These are phyloP conservation scores for Platynereis dumerilii DNA, from an alignment of 2,888 invertebrate species.

Conservation along the genomic window DNA sequence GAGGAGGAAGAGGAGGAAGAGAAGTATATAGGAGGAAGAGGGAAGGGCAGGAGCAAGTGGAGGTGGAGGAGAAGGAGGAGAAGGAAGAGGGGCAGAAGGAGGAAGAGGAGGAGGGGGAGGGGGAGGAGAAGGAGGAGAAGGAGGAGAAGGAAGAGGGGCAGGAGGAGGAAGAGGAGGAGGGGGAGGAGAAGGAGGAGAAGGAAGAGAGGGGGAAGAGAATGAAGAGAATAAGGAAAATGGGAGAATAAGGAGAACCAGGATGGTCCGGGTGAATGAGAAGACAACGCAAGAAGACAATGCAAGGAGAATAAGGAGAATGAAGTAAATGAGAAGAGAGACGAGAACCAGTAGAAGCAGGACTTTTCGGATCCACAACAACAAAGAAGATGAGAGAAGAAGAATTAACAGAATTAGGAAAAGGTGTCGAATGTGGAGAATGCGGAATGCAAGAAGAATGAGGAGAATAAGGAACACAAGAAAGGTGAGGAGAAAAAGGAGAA, in stretches of 20 bases:
- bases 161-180: neutral
- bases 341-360: too few species aligned
- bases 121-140: neutral
- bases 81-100: neutral
- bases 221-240: too few species aligned
- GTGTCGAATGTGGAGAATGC: too few species aligned
- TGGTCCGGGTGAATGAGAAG: constrained; percentile 9
- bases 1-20: neutral
- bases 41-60: neutral
- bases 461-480: too few species aligned
- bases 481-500: too few species aligned
- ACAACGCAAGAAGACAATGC: constrained; percentile 1
- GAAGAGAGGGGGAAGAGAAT: neutral
- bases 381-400: too few species aligned
- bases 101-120: neutral
- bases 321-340: neutral
- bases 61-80: neutral
- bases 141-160: neutral
- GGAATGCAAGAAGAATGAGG: too few species aligned
- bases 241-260: too few species aligned
- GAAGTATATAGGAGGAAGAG: neutral
- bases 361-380: too few species aligned
- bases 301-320: neutral
- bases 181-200: neutral
- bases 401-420: too few species aligned